Evolutionary conservation across 2,113 vertebrate species (phyloP).

Genomic region (Condylura cristata): DNA sequence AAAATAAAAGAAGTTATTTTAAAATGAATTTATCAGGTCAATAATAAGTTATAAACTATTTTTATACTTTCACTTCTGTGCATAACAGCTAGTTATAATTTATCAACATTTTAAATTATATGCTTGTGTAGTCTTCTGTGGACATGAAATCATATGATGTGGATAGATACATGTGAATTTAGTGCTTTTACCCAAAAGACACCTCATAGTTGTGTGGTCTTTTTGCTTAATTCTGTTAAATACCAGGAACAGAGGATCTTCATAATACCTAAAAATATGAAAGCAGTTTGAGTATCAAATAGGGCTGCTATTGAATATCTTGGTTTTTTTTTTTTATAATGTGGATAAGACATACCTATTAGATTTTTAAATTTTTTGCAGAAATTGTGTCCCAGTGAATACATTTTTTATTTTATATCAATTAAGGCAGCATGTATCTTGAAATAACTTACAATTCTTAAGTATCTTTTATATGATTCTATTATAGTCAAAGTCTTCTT

Average conservation of each 20-base stretch:
- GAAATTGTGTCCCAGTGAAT: conserved; percentile 15
- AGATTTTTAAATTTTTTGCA: background rate
- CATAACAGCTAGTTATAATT: background rate
- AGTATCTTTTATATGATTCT: background rate
- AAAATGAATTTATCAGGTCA: conserved; percentile 15
- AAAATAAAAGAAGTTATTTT: conserved; percentile 17
- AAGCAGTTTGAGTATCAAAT: background rate
- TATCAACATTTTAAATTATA: background rate
- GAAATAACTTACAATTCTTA: conserved; percentile 47
- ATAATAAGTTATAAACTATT: background rate
- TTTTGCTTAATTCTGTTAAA: background rate
- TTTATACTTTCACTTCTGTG: conserved; percentile 28
- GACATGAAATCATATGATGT: background rate
- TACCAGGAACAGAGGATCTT: background rate
- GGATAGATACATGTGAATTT: background rate
- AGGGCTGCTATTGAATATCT: background rate
- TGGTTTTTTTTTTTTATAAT: conserved; percentile 43
- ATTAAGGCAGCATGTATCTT: background rate
- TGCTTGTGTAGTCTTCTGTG: background rate
- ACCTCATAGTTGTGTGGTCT: background rate
- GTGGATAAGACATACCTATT: background rate
- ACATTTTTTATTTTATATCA: background rate
- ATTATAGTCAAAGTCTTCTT: background rate
- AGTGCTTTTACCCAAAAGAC: background rate
- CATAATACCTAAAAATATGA: background rate